A percentile compares a stretch with the other conserved stretches of the same genome.
Conservation (phyloP, 1,140 invertebrate genomes). For the Drosophila funebris region DNA sequence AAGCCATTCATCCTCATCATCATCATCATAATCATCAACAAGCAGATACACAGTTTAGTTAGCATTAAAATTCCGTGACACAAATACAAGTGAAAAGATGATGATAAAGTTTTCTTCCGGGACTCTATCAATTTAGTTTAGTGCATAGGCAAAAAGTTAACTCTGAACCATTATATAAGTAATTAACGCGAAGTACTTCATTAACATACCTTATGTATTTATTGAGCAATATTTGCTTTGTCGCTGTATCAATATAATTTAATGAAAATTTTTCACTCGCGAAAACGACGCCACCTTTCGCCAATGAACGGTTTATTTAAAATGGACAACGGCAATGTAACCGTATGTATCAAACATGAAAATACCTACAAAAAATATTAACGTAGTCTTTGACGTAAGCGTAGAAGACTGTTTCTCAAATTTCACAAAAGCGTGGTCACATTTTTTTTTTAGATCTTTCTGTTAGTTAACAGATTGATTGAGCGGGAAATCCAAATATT, state of each 20-base stretch:
- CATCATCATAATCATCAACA: conserved; percentile 7
- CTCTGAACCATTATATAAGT: not conserved
- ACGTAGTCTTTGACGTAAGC: not conserved
- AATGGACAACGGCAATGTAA: conserved; percentile 26
- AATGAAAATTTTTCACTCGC: conserved; percentile 7
- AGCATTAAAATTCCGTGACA: conserved; percentile 54
- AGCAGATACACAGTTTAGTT: conserved; percentile 16
- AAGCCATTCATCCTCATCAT: conserved; percentile 43
- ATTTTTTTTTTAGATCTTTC: too few species aligned
- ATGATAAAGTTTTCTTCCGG: conserved; percentile 17
- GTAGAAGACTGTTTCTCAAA: too few species aligned
- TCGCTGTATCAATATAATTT: not conserved
- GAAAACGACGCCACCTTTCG: conserved; percentile 34
- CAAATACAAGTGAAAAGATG: conserved; percentile 37
- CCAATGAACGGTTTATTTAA: conserved; percentile 54
- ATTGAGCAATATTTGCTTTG: not conserved
- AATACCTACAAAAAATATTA: not conserved
- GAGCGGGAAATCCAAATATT: too few species aligned
- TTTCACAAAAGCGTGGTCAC: too few species aligned
- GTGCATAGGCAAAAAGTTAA: conserved; percentile 18
- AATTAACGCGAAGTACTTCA: not conserved
- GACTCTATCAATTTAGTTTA: conserved; percentile 24
- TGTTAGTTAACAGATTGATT: too few species aligned
- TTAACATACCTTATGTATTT: conserved; percentile 24
- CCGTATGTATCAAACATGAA: not conserved